A percentile compares a stretch with the other conserved stretches of the same genome.
These are phyloP conservation scores for Gobio gobio DNA, from an alignment of 2,113 vertebrate genomes.

Conservation along the genomic window DNA sequence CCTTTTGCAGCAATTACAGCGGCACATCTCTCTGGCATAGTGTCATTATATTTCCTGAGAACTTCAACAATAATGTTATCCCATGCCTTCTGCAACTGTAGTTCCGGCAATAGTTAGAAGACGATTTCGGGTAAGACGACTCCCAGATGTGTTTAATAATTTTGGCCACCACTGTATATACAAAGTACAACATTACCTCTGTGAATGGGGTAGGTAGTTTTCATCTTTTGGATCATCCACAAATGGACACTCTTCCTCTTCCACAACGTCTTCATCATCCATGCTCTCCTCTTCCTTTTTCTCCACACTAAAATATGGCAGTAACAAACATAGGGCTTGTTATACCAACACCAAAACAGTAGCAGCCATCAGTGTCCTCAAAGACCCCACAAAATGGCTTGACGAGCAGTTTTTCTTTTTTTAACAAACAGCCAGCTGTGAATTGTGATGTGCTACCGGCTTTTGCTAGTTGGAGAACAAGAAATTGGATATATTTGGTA, in stretches of 20 bases:
- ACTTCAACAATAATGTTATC: too few species aligned
- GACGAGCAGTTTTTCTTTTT: not conserved
- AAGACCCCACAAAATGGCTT: slow-evolving; percentile 34
- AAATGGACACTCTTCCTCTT: slow-evolving; percentile 83
- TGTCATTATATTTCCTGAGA: too few species aligned
- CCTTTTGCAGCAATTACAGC: too few species aligned
- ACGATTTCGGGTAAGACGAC: too few species aligned
- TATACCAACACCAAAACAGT: not conserved
- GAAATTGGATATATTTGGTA: not conserved
- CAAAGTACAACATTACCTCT: slow-evolving; percentile 77
- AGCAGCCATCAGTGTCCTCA: slow-evolving; percentile 7
- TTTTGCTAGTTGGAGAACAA: not conserved
- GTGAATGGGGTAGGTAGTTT: slow-evolving; percentile 82
- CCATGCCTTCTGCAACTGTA: too few species aligned
- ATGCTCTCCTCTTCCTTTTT: slow-evolving; percentile 59
- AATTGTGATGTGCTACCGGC: not conserved
- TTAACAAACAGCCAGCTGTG: not conserved
- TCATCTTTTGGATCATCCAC: slow-evolving; percentile 86
- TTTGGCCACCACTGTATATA: too few species aligned
- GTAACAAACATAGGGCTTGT: not conserved
- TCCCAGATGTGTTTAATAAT: too few species aligned
- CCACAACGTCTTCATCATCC: slow-evolving; percentile 80
- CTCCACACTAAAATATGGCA: slow-evolving; percentile 64
- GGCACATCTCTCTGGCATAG: too few species aligned
- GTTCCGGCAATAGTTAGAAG: too few species aligned